A percentile compares a stretch with the other conserved stretches of the same genome.
phyloP scores from a whole-genome alignment of 2,888 invertebrate genomes.

The Selenia dentaria region DNA sequence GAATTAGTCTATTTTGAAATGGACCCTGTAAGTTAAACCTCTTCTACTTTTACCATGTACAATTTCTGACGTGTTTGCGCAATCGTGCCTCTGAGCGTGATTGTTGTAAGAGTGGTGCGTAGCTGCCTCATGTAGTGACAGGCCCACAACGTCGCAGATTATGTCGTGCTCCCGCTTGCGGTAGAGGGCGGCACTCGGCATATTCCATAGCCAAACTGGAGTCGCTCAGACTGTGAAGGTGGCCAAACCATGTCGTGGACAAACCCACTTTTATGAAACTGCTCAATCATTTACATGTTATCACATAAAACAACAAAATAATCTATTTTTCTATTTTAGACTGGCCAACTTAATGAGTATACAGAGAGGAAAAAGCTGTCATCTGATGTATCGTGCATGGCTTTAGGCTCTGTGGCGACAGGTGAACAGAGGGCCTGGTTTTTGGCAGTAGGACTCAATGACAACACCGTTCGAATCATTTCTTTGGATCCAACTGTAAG shows the following conservation, averaged over 20 bases:
- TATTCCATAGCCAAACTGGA: conserved; percentile 91
- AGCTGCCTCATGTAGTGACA: conserved; percentile 81
- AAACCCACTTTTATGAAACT: conserved; percentile 50
- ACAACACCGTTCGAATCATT: conserved; percentile 98
- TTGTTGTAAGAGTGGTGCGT: conserved; percentile 68
- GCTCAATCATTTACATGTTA: too few species aligned
- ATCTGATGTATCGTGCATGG: conserved; percentile 99
- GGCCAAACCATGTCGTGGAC: conserved; percentile 89
- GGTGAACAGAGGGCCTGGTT: conserved; percentile 98
- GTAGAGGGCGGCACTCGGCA: conserved; percentile 85
- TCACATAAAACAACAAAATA: too few species aligned
- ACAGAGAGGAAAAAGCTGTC: conserved; percentile 98
- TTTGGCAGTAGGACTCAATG: conserved; percentile 97
- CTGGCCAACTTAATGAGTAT: conserved; percentile 99
- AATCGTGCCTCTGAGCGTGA: conserved; percentile 56
- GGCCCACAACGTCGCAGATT: conserved; percentile 87
- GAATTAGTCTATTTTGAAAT: conserved; percentile 99
- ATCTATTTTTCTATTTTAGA: conserved; percentile 89
- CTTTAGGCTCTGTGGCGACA: conserved; percentile 96
- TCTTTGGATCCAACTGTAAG: conserved; percentile 96
- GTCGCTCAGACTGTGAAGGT: conserved; percentile 87
- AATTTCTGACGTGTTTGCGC: conserved; percentile 65
- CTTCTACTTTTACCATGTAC: conserved; percentile 5
- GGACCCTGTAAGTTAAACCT: conserved; percentile 93
- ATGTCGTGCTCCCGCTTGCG: conserved; percentile 78